Conservation (phyloP, 2,888 invertebrate genomes). For the Plutella xylostella region DNA sequence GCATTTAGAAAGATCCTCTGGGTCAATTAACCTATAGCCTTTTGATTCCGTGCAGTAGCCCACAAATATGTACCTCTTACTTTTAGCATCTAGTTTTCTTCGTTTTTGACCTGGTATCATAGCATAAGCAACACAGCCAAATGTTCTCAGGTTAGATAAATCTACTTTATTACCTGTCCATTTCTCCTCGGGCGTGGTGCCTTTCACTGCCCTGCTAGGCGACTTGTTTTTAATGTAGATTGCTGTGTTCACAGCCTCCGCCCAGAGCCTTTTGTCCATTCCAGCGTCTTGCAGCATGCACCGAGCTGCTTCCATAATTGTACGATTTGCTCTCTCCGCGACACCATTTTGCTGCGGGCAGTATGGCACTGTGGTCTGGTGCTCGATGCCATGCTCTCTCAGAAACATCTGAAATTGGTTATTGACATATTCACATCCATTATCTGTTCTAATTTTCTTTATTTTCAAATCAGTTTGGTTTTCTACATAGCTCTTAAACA, state of each 20-base stretch:
- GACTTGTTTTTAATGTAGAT: background rate
- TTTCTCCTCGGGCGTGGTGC: constrained; percentile 3
- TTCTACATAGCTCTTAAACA: no score
- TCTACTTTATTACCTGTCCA: constrained; percentile 5
- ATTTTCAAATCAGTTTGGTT: no score
- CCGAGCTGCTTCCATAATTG: constrained; percentile 7
- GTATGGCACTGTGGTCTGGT: constrained; percentile 12
- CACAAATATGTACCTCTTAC: constrained; percentile 5
- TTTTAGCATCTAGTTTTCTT: constrained; percentile 5
- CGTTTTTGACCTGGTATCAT: background rate
- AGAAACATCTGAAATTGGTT: no score
- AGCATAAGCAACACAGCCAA: constrained; percentile 4
- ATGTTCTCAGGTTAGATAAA: background rate
- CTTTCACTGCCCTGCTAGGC: constrained; percentile 6
- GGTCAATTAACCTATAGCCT: constrained; percentile 1
- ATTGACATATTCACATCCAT: no score
- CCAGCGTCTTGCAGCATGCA: constrained; percentile 6
- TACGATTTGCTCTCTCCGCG: constrained; percentile 3
- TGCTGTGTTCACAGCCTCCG: background rate
- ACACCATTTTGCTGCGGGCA: constrained; percentile 10
- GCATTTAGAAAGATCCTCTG: background rate
- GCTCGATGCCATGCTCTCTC: no score
- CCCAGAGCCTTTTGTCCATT: background rate
- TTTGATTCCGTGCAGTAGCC: constrained; percentile 7
- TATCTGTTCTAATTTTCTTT: no score